phyloP scores from a whole-genome alignment of 2,113 vertebrate species.

The Cisticola juncidis region DNA sequence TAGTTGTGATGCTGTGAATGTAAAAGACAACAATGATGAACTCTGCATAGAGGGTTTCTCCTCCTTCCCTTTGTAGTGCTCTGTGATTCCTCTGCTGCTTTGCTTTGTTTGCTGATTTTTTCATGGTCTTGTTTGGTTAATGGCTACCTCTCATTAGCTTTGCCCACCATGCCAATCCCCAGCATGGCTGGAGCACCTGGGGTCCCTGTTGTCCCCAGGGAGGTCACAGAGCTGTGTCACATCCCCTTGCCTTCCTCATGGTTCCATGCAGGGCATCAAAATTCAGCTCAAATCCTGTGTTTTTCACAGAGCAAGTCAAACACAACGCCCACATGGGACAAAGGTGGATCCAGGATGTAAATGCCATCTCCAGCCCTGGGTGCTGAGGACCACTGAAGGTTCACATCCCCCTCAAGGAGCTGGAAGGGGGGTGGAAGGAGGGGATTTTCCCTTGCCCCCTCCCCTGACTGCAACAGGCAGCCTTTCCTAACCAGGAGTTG shows the following conservation, averaged over 20 bases:
- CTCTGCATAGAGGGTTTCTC: background rate
- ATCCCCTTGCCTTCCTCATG: background rate
- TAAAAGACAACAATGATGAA: background rate
- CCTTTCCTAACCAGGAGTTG: background rate
- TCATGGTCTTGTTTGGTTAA: background rate
- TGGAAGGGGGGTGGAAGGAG: background rate
- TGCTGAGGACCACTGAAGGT: background rate
- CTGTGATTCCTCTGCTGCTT: background rate
- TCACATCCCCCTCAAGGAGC: background rate
- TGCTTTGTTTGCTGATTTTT: background rate
- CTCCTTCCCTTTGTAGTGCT: background rate
- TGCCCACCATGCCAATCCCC: background rate
- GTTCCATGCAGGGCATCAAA: background rate
- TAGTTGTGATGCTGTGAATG: background rate
- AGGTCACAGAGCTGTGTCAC: background rate
- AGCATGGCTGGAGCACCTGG: background rate
- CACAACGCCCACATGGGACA: rapidly evolving
- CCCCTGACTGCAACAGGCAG: background rate
- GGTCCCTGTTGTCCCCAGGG: background rate
- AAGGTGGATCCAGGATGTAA: rapidly evolving
- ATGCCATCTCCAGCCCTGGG: background rate
- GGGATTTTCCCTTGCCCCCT: background rate
- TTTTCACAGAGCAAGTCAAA: background rate
- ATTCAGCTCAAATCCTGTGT: background rate
- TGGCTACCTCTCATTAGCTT: background rate